A percentile compares a stretch with the other conserved stretches of the same genome.
Conservation (phyloP, 2,888 invertebrate species). For the Eulithis prunata region DNA sequence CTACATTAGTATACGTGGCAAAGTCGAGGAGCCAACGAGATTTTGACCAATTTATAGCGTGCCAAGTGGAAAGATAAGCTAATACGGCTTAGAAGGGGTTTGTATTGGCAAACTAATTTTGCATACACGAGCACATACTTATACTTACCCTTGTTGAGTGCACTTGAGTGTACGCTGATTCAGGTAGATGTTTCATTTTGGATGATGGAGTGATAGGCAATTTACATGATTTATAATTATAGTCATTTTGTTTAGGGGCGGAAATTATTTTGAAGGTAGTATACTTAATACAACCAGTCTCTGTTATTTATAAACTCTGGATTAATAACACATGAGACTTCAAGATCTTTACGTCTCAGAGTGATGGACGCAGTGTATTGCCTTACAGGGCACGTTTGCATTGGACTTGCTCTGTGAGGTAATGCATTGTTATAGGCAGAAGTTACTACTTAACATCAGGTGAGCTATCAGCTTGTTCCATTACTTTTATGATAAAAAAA, state of each 20-base stretch:
- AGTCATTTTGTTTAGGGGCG: background rate
- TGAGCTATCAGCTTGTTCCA: no score
- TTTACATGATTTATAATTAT: conserved; percentile 30
- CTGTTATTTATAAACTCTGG: no score
- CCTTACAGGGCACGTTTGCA: no score
- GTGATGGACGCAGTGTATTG: no score
- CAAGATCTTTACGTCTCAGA: no score
- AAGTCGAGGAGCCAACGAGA: conserved; percentile 78
- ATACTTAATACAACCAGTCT: no score
- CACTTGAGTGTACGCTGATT: conserved; percentile 50
- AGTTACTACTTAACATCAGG: no score
- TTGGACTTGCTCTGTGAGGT: no score
- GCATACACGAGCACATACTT: conserved; percentile 57
- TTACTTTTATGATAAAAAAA: no score
- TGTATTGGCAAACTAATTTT: conserved; percentile 81
- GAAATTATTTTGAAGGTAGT: background rate
- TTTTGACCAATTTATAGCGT: conserved; percentile 84
- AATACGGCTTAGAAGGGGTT: conserved; percentile 70
- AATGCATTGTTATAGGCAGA: no score
- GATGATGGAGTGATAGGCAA: conserved; percentile 34
- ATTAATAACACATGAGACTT: no score
- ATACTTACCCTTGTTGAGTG: conserved; percentile 45
- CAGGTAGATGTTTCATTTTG: conserved; percentile 42
- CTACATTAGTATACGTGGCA: conserved; percentile 68
- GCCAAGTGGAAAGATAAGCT: conserved; percentile 84